phyloP scores from a whole-genome alignment of 2,797 vertebrate species.

The Acestrorhynchus altus region DNA sequence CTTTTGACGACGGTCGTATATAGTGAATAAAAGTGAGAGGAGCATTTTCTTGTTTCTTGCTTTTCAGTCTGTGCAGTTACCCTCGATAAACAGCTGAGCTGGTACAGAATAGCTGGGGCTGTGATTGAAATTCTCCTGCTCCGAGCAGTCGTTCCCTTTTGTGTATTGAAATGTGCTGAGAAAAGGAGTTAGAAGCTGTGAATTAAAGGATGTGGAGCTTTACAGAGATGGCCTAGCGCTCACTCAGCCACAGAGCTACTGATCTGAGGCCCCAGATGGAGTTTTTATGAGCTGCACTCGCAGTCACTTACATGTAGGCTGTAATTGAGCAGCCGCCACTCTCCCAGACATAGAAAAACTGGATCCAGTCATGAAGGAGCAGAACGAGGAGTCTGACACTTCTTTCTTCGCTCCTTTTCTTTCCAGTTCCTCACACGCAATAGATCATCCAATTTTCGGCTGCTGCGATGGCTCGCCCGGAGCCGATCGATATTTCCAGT shows the following conservation, averaged over 20 bases:
- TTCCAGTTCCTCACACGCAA: constrained; percentile 19
- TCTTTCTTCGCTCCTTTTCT: background rate
- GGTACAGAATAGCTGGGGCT: background rate
- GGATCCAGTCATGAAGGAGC: constrained; percentile 9
- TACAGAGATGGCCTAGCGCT: constrained; percentile 21
- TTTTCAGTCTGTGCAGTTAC: constrained; percentile 23
- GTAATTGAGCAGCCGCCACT: background rate
- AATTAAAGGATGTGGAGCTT: background rate
- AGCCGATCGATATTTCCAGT: constrained; percentile 32
- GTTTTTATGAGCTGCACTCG: background rate
- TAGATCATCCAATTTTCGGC: constrained; percentile 37
- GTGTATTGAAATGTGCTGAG: constrained; percentile 15
- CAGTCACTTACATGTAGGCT: background rate
- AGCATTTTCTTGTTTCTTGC: background rate
- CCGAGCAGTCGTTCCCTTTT: background rate
- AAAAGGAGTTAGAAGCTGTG: background rate
- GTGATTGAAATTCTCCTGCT: constrained; percentile 19
- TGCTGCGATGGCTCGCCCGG: constrained; percentile 35
- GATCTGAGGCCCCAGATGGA: constrained; percentile 17
- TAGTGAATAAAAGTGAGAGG: background rate
- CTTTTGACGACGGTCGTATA: no score
- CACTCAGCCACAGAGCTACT: background rate
- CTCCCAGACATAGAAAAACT: background rate
- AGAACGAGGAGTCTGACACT: constrained; percentile 18
- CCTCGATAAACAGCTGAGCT: constrained; percentile 13